Conservation (phyloP, 2,113 vertebrate species). For the Coryphaenoides rupestris region DNA sequence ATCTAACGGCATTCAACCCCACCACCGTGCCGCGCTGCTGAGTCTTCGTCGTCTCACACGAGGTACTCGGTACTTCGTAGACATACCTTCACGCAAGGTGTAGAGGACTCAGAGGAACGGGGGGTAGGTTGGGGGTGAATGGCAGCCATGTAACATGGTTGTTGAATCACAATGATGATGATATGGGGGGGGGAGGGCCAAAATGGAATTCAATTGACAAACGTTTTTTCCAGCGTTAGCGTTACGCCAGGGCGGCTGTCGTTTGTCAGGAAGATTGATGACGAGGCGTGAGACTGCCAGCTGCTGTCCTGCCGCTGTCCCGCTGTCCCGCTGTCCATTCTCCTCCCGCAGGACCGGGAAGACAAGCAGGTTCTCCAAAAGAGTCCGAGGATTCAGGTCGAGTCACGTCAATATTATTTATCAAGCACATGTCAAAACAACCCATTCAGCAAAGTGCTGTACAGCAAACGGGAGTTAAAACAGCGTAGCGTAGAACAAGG, state of each 20-base stretch:
- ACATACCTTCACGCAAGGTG: no score
- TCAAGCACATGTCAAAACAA: no score
- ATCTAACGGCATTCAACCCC: slow-evolving; percentile 29
- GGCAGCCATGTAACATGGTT: slow-evolving; percentile 29
- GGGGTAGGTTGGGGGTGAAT: slow-evolving; percentile 1
- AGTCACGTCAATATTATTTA: no score
- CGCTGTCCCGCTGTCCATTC: slow-evolving; percentile 30
- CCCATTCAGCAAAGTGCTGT: no score
- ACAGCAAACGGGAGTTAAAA: no score
- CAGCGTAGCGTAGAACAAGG: no score
- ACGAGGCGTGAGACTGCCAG: slow-evolving; percentile 15
- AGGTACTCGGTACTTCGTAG: background rate
- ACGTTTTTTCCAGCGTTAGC: slow-evolving; percentile 16
- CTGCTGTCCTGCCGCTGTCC: no score
- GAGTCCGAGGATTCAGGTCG: no score
- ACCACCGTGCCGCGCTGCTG: no score
- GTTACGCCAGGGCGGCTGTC: slow-evolving; percentile 19
- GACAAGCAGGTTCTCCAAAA: slow-evolving; percentile 20
- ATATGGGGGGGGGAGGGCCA: no score
- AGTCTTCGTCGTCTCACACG: no score
- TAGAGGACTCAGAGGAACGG: background rate
- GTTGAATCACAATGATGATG: slow-evolving; percentile 9
- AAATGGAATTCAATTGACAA: slow-evolving; percentile 39
- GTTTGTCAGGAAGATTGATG: slow-evolving; percentile 40
- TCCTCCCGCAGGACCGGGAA: background rate